Evolutionary conservation across 1,140 invertebrate species (phyloP).

Genomic region (Liolophura sinensis): DNA sequence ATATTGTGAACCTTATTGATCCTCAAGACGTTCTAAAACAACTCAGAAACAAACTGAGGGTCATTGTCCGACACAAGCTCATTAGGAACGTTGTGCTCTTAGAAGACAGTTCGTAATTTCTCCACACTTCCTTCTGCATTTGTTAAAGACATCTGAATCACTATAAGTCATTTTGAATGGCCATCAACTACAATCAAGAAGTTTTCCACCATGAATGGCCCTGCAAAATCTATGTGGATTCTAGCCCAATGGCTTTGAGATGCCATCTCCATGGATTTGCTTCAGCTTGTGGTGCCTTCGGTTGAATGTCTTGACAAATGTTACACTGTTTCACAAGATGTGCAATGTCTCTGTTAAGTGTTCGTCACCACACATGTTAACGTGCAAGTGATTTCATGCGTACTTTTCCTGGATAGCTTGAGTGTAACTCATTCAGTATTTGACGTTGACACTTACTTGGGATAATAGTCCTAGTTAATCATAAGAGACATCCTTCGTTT

Average conservation of each 20-base stretch:
- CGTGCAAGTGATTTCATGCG: constrained; percentile 62
- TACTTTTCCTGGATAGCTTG: constrained; percentile 60
- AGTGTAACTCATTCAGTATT: constrained; percentile 56
- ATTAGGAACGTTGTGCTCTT: constrained; percentile 52
- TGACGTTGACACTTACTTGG: constrained; percentile 52
- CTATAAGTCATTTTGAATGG: constrained; percentile 62
- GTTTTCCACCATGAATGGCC: constrained; percentile 48
- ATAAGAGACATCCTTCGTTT: constrained; percentile 9
- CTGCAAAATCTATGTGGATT: constrained; percentile 58
- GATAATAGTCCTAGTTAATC: constrained; percentile 31
- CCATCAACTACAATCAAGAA: constrained; percentile 61
- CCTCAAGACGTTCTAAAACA: too few relatives aligned
- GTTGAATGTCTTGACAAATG: constrained; percentile 44
- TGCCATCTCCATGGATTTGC: constrained; percentile 49
- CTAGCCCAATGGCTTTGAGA: constrained; percentile 42
- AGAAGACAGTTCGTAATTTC: constrained; percentile 45
- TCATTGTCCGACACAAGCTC: constrained; percentile 59
- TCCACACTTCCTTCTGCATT: constrained; percentile 25
- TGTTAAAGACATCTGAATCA: constrained; percentile 19
- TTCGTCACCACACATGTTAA: constrained; percentile 60
- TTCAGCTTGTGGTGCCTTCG: constrained; percentile 25
- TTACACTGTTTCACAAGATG: constrained; percentile 54
- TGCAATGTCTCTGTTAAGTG: constrained; percentile 57
- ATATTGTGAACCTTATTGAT: too few relatives aligned
- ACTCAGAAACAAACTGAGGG: constrained; percentile 57